Base-by-base conservation (phyloP, 2,113 vertebrate species). In the Puma concolor region DNA sequence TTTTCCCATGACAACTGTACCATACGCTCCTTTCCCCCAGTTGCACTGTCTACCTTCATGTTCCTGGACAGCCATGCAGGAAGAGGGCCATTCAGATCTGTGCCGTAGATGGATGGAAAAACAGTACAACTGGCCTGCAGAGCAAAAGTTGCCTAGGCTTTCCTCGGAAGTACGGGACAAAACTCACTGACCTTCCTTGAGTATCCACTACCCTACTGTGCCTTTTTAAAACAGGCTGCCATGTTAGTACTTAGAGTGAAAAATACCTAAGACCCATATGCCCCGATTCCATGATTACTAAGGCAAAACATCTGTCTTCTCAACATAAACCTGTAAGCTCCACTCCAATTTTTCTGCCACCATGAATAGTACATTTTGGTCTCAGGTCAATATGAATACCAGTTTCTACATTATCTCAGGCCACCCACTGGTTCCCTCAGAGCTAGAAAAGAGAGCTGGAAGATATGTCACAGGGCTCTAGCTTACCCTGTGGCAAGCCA, bases 1-100 rank as follows among this genome's bases (percentile, higher is more conserved):
- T 88, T 88, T 97, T 93, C 41, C 87, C 63, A 29, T 2, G 72
- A 5, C 48, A n/a, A 17, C 44, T 83, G 52, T 64, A 97, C 64
- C 97, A 96, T 29, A 50, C 14, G n/a, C 94, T 79, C 88, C 44
- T 74, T 50, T 57, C 0, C 2, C 29, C 31, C 91, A 81, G 60
- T 95, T 67, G 44, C 50, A 76, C 3, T 29, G 81, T 89, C 87
- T 66, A 93, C 87, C 94, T 96, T 67, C 86, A 74, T 44, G 44
- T 44, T 44, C 76, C 88, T 13, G 31, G 50, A 50, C 0, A 5
- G 52, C 27, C 21, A 17, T 1, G 2, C 69, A 71, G 63, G 7
- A 41, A 85, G n/a, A 93, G 1, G 23, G 52, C 67, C 92, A 44
- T 29, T 66, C 36, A 21, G 33, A 80, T 17, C 48, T 91, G 25